These are phyloP conservation scores for Eilema caniola DNA, from an alignment of 2,888 invertebrate genomes.

Conservation along the genomic window DNA sequence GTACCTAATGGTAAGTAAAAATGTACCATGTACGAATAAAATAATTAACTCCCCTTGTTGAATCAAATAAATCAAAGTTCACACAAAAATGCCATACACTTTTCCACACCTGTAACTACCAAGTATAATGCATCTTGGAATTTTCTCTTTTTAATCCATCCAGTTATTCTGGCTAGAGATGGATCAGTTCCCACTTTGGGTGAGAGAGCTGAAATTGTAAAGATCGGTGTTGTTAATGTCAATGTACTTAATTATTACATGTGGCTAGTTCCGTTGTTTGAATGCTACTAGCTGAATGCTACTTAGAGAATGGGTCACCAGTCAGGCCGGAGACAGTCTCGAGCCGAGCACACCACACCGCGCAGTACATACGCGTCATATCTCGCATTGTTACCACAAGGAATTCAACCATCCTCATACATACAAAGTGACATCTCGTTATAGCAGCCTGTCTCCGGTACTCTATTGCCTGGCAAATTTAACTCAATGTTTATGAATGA, in stretches of 20 bases:
- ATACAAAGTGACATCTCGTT: constrained; percentile 20
- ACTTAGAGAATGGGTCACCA: constrained; percentile 78
- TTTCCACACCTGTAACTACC: constrained; percentile 54
- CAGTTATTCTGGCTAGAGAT: constrained; percentile 89
- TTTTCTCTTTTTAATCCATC: constrained; percentile 83
- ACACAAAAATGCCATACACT: constrained; percentile 44
- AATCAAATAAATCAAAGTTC: constrained; percentile 12
- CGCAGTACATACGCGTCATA: constrained; percentile 11
- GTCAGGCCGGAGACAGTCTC: constrained; percentile 78
- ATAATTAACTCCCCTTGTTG: not conserved
- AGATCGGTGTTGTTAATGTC: constrained; percentile 82
- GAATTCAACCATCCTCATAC: constrained; percentile 15
- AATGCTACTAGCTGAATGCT: constrained; percentile 85
- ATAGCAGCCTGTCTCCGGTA: constrained; percentile 74
- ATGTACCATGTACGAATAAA: constrained; percentile 22
- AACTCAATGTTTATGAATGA: constrained; percentile 57
- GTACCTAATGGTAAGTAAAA: constrained; percentile 94
- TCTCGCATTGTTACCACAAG: constrained; percentile 18
- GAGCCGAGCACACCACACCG: constrained; percentile 37
- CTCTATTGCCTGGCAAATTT: constrained; percentile 64
- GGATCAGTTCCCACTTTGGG: constrained; percentile 89
- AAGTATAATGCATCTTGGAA: constrained; percentile 78
- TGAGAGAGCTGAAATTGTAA: constrained; percentile 86
- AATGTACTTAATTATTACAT: constrained; percentile 73
- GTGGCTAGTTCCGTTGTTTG: constrained; percentile 83